Base-by-base conservation (phyloP, 2,113 vertebrate genomes). In the Gallinago undulata region DNA sequence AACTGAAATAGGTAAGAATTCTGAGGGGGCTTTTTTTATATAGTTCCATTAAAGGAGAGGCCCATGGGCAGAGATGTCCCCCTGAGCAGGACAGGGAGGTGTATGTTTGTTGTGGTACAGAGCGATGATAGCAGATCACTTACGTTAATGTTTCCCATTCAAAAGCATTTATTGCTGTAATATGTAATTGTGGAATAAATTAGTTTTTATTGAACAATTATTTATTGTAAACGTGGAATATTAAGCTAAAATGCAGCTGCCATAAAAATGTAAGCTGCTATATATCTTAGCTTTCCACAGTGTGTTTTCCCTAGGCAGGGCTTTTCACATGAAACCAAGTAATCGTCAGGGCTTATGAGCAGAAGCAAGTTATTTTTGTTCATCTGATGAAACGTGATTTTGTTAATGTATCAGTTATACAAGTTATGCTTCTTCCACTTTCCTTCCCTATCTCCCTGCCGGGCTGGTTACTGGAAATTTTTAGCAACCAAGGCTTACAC, bases 151-250 rank as follows among this genome's bases (percentile, higher is more conserved):
- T 55, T 91, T 84, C 75, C 78, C 80, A 39, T 81, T 93, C 84
- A 53, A 11, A 97, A 81, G 37, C 23, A 0, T 67, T 56, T 92
- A 62, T 88, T 48, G 62, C 59, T 90, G 28, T 66, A 62, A 60
- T 77, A 57, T 73, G 74, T 94, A 86, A 74, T 87, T 93, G 72
- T 80, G 90, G 83, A 90, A 80, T 90, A 83, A 73, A 88, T 91
- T 86, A 72, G 39, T 60, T 93, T 80, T 94, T 94, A 90, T 93
- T 81, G 82, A 87, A 64, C 39, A 2, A n/a, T 76, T 96, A 87
- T n/a, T 94, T 96, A 69, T 9, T 74, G 76, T 78, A 90, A 93
- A 87, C n/a, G 39, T 50, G 68, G 33, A 56, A 67, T 86, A 50
- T 84, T 91, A 90, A 86, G 16, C 75, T 69, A 21, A 66, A 90